Conservation (phyloP, 2,113 vertebrate genomes). For the Beaufortia kweichowensis region DNA sequence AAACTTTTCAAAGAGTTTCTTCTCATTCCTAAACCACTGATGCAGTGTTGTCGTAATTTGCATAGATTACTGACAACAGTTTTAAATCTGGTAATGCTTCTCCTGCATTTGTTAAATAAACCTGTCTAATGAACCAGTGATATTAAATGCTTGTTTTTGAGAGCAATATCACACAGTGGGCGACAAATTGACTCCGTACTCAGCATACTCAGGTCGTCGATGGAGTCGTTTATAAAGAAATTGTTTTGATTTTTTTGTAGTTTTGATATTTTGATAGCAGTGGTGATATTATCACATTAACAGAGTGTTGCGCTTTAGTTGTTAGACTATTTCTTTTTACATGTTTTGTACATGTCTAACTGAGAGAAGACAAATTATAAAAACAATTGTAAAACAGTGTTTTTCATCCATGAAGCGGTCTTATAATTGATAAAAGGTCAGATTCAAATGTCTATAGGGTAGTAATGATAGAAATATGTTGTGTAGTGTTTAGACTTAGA, state of each 20-base stretch:
- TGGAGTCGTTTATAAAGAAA: too few relatives aligned
- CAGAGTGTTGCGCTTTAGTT: too few relatives aligned
- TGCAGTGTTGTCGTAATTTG: slow-evolving; percentile 8
- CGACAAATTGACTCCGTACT: too few relatives aligned
- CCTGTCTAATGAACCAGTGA: slow-evolving; percentile 42
- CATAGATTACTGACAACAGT: neutral
- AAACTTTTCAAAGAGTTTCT: slow-evolving; percentile 33
- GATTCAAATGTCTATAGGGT: neutral
- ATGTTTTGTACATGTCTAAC: too few relatives aligned
- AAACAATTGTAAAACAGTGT: neutral
- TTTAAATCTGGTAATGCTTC: slow-evolving; percentile 50
- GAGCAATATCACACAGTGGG: too few relatives aligned
- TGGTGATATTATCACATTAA: too few relatives aligned
- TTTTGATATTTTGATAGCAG: too few relatives aligned
- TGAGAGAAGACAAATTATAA: too few relatives aligned
- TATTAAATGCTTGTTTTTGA: slow-evolving; percentile 4
- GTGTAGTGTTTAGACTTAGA: neutral
- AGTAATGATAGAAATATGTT: neutral
- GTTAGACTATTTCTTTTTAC: too few relatives aligned
- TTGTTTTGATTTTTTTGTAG: too few relatives aligned
- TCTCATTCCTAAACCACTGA: slow-evolving; percentile 3
- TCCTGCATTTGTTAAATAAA: slow-evolving; percentile 52
- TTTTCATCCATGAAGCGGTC: neutral
- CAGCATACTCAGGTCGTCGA: too few relatives aligned
- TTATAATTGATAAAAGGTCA: neutral